Evolutionary conservation across 2,888 invertebrate genomes (phyloP), one percentile per base, ranked within the genome.

Genomic region (Papilio protenor): DNA sequence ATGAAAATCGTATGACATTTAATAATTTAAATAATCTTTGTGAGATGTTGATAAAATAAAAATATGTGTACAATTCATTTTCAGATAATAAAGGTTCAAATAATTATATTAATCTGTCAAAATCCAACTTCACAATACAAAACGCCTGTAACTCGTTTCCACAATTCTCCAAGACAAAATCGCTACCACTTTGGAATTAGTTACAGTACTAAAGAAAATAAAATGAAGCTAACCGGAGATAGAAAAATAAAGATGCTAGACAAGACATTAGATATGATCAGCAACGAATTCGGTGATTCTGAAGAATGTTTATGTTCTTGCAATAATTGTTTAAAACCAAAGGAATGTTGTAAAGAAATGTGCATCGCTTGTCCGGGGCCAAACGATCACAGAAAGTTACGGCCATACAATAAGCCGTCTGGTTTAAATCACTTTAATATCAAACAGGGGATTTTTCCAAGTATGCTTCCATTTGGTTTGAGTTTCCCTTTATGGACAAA

Each of bases 251-350:
- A 69, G 1, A n/a, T 33, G 45, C 21, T 45, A 21, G 40, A 66
- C 45, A 40, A 16, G 69, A 74, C 33, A 73, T 81, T 40, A 78
- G 21, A 66, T n/a, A 23, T 27, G 18, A 75, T 82, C 16, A 74
- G 83, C 21, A 83, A 83, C 16, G 81, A 84, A 64, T 74, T 75
- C 3, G 83, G n/a, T 3, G 12, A 84, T 2, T 83, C 82, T n/a
- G 83, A 87, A 16, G 88, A 88, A 59, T 87, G 86, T 61, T 77
- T 73, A 27, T 85, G 84, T 64, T 76, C 76, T 0, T 85, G 84
- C 59, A 75, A 78, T 45, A 80, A 76, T 40, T 85, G 84, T 40
- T 59, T 59, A 16, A 74, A 81, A 66, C 76, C 81, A 1, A 80
- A 80, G 59, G 79, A 81, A 33, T 81, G 77, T 3, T 84, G 84